phyloP scores from a whole-genome alignment of 2,888 invertebrate species.

The Drosophila subsilvestris region DNA sequence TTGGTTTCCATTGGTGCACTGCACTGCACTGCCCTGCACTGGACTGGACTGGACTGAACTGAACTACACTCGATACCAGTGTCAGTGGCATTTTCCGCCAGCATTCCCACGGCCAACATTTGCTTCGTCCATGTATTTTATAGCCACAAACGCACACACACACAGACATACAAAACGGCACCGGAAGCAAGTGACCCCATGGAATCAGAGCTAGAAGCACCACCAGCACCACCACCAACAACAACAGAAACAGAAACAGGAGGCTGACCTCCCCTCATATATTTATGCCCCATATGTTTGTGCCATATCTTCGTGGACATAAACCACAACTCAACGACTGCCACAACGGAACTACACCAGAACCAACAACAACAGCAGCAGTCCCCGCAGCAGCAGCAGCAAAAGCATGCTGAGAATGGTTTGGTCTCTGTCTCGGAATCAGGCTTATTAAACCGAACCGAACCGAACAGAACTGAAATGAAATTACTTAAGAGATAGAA shows the following conservation, averaged over 20 bases:
- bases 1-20: constrained; percentile 53
- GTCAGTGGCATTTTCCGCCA: constrained; percentile 54
- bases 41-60: constrained; percentile 41
- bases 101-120: constrained; percentile 62
- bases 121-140: constrained; percentile 75
- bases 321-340: constrained; percentile 73
- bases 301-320: constrained; percentile 73
- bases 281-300: constrained; percentile 75
- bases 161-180: constrained; percentile 38
- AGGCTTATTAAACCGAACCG: constrained; percentile 53
- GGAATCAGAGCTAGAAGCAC: constrained; percentile 32
- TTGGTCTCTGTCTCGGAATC: constrained; percentile 9
- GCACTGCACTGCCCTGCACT: constrained; percentile 14
- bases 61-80: constrained; percentile 51
- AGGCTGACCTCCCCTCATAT: constrained; percentile 53
- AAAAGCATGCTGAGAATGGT: constrained; percentile 11
- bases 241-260: constrained; percentile 1
- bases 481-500: constrained; percentile 3
- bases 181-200: constrained; percentile 58
- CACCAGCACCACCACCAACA: constrained; percentile 23
- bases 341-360: constrained; percentile 63
- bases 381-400: background rate
- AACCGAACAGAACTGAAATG: constrained; percentile 25
- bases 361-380: constrained; percentile 39
- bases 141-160: constrained; percentile 53